Percentiles rank a stretch among this genome's conserved stretches.
These are phyloP conservation scores for Aphelenchoides besseyi DNA, from an alignment of 1,140 invertebrate genomes.

Conservation along the genomic window DNA sequence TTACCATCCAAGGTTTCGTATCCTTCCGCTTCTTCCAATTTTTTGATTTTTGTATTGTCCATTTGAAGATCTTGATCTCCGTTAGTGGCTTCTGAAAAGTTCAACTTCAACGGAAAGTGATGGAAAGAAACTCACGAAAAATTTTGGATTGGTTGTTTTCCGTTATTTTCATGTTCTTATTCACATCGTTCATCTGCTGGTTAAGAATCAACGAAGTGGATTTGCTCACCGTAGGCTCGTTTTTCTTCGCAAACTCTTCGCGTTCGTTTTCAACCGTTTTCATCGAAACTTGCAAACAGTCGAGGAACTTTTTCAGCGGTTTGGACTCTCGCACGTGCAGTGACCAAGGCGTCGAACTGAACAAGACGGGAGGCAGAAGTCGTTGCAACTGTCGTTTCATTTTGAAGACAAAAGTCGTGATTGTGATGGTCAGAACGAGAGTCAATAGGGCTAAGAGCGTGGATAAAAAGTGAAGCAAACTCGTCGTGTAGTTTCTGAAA, in stretches of 20 bases:
- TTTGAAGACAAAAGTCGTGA: not conserved
- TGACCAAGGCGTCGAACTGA: too few relatives aligned
- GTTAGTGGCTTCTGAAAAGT: too few relatives aligned
- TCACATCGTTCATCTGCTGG: not conserved
- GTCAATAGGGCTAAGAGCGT: not conserved
- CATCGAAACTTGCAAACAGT: not conserved
- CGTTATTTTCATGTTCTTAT: not conserved
- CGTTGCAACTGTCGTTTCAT: not conserved
- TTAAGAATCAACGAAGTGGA: not conserved
- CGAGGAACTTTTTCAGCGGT: too few relatives aligned
- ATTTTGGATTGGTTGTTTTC: not conserved
- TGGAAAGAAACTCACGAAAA: not conserved
- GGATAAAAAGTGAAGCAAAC: not conserved
- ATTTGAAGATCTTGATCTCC: too few relatives aligned
- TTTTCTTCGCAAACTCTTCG: not conserved
- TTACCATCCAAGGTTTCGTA: not conserved
- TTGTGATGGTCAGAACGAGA: not conserved
- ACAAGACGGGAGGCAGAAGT: too few relatives aligned
- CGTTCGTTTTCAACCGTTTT: not conserved
- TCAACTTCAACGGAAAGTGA: too few relatives aligned
- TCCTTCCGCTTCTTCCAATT: not conserved
- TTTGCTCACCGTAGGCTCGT: not conserved
- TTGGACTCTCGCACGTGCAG: too few relatives aligned
- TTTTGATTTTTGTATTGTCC: not conserved
- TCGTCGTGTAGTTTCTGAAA: not conserved